Conservation (phyloP, 2,797 vertebrate genomes). For the Apodemus agrarius region DNA sequence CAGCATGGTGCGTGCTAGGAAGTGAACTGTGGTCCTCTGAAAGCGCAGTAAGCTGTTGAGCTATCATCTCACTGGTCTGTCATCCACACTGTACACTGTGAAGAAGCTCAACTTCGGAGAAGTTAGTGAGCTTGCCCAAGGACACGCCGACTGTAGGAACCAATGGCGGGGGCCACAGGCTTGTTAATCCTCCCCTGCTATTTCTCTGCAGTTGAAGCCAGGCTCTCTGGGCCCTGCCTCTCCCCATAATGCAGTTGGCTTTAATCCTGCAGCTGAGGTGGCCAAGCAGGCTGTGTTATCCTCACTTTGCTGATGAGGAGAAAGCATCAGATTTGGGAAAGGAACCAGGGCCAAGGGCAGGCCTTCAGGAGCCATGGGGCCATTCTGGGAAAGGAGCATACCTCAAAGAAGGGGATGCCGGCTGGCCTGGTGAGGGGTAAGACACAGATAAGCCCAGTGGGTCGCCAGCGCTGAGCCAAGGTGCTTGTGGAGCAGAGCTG, state of each 20-base stretch:
- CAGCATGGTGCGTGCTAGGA: background rate
- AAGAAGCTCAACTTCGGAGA: background rate
- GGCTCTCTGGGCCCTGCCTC: background rate
- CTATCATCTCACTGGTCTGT: too few species aligned
- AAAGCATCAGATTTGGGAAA: background rate
- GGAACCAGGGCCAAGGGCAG: background rate
- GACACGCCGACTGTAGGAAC: background rate
- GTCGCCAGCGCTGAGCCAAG: conserved; percentile 8
- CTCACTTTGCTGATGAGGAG: background rate
- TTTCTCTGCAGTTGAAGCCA: background rate
- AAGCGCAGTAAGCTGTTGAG: background rate
- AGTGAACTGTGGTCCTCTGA: background rate
- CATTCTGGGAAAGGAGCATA: background rate
- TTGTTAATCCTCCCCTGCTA: background rate
- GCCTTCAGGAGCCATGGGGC: background rate
- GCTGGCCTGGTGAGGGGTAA: background rate
- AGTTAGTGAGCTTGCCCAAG: background rate
- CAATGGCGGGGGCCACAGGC: fast-evolving
- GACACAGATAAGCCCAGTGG: conserved; percentile 52
- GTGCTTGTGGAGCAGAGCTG: conserved; percentile 13
- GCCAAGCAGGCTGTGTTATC: fast-evolving
- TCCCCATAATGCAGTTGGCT: background rate
- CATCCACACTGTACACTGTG: background rate
- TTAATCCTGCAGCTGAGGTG: background rate
- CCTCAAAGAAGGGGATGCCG: background rate